phyloP scores from a whole-genome alignment of 2,113 vertebrate genomes.

The Dicrurus megarhynchus region DNA sequence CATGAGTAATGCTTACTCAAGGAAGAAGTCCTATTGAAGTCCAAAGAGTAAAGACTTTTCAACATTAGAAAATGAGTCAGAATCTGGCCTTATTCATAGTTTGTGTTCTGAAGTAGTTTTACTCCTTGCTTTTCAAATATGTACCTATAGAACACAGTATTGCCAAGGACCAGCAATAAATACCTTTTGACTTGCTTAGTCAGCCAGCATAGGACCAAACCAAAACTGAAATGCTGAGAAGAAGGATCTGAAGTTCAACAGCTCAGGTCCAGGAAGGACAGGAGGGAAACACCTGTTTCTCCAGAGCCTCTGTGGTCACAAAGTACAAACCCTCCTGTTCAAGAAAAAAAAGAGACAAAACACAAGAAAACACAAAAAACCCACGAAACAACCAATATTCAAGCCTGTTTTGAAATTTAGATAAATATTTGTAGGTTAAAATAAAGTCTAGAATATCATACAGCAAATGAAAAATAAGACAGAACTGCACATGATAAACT shows the following conservation, averaged over 20 bases:
- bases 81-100: neutral
- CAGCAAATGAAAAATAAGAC: neutral
- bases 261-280: neutral
- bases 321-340: neutral
- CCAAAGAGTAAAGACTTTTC: neutral
- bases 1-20: slow-evolving; percentile 25
- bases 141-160: neutral
- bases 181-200: neutral
- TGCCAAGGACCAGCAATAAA: neutral
- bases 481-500: neutral
- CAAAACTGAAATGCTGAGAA: neutral
- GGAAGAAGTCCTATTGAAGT: slow-evolving; percentile 17
- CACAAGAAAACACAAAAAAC: neutral
- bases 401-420: neutral
- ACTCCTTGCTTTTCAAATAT: neutral
- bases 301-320: rapidly evolving
- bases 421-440: neutral
- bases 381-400: neutral
- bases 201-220: neutral
- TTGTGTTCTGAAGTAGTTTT: neutral
- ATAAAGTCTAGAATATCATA: neutral
- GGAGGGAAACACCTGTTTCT: neutral
- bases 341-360: neutral
- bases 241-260: neutral
- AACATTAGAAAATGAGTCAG: slow-evolving; percentile 14